Percentiles rank a stretch among this genome's conserved stretches.
phyloP scores from a whole-genome alignment of 53 echinoderm and acorn worm species.

The Henricia sp. region DNA sequence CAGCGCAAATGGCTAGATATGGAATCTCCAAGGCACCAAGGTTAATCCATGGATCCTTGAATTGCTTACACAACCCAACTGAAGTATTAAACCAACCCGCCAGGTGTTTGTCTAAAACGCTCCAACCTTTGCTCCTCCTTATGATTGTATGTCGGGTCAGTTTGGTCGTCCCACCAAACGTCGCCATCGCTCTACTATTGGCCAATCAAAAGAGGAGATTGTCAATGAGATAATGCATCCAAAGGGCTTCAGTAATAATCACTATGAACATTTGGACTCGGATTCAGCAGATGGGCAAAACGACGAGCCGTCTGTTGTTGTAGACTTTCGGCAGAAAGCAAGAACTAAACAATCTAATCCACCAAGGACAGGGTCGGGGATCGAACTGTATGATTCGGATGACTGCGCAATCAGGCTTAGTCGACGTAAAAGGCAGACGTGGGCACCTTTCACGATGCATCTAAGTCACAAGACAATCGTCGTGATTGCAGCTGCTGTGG shows the following conservation, averaged over 20 bases:
- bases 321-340: background rate
- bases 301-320: constrained; percentile 4
- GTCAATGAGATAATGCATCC: constrained; percentile 33
- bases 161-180: background rate
- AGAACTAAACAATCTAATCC: background rate
- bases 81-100: too few species aligned
- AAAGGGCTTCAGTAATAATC: background rate
- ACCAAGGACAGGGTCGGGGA: background rate
- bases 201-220: constrained; percentile 37
- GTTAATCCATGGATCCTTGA: too few species aligned
- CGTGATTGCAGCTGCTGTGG: constrained; percentile 52
- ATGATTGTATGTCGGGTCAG: background rate
- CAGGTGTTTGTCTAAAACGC: background rate
- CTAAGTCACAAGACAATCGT: constrained; percentile 21
- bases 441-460: constrained; percentile 23
- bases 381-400: too few species aligned
- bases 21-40: too few species aligned
- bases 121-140: background rate
- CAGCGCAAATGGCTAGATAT: too few species aligned
- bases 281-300: constrained; percentile 14
- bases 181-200: background rate
- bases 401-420: too few species aligned
- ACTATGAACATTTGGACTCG: constrained; percentile 46
- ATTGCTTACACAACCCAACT: too few species aligned
- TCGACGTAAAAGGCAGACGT: too few species aligned